A percentile compares a stretch with the other conserved stretches of the same genome.
Evolutionary conservation across 2,113 vertebrate species (phyloP).

Genomic region (Cephalophus harveyi): DNA sequence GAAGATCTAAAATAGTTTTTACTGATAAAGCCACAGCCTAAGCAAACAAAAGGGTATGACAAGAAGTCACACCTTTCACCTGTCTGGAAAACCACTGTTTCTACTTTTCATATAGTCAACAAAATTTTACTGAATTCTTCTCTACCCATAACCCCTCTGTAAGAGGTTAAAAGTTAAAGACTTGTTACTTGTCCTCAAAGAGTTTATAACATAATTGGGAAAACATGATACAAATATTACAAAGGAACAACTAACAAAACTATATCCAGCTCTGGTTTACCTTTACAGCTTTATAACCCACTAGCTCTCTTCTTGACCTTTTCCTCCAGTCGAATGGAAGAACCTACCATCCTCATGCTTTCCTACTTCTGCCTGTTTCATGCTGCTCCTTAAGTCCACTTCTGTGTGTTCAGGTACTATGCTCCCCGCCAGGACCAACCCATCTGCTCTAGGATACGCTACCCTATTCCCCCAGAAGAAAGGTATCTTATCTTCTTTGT

Average conservation of each 20-base stretch:
- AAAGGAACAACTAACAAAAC: conserved; percentile 10
- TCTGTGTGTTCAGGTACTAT: not conserved
- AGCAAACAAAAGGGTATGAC: not conserved
- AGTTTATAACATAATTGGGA: not conserved
- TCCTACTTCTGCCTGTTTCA: not conserved
- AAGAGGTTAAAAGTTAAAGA: not conserved
- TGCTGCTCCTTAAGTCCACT: not conserved
- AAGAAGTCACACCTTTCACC: not conserved
- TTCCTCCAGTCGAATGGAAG: not conserved
- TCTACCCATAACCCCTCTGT: not conserved
- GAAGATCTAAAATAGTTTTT: conserved; percentile 2
- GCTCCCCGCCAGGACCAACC: not conserved
- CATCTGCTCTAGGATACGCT: not conserved
- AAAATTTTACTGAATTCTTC: not conserved
- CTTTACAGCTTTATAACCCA: not conserved
- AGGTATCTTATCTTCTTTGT: not conserved
- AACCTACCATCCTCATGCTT: not conserved
- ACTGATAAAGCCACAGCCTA: not conserved
- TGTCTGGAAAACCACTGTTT: not conserved
- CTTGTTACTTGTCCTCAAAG: not conserved
- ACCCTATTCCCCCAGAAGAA: not conserved
- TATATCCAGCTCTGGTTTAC: not conserved
- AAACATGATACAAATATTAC: not conserved
- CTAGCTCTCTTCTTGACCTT: not conserved
- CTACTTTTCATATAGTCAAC: not conserved